These are phyloP conservation scores for Vanessa tameamea DNA, from an alignment of 1,140 invertebrate species.

Conservation along the genomic window DNA sequence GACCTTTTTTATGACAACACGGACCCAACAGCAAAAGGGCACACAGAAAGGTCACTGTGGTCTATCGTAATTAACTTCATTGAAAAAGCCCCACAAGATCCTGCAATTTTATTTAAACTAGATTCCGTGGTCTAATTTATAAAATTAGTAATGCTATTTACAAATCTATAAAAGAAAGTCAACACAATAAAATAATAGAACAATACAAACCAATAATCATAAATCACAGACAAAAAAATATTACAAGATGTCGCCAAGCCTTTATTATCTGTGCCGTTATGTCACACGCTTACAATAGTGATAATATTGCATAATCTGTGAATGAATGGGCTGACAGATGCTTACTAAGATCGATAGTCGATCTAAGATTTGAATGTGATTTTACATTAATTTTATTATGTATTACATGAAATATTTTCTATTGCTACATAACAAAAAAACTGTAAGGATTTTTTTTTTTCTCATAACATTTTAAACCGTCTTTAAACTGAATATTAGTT, in stretches of 20 bases:
- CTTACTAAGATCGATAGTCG: slow-evolving; percentile 20
- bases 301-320: slow-evolving; percentile 37
- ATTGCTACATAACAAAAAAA: no score
- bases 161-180: background rate
- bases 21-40: no score
- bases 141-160: no score
- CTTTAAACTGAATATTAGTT: no score
- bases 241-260: slow-evolving; percentile 22
- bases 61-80: no score
- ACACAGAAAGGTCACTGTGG: no score
- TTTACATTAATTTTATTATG: slow-evolving; percentile 7
- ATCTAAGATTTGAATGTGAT: slow-evolving; percentile 9
- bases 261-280: slow-evolving; percentile 41
- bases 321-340: slow-evolving; percentile 25
- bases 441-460: no score
- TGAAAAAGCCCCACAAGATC: no score
- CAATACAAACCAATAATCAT: slow-evolving; percentile 24
- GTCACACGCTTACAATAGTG: slow-evolving; percentile 43
- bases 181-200: slow-evolving; percentile 1
- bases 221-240: slow-evolving; percentile 35
- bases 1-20: no score
- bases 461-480: no score
- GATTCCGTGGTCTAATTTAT: no score
- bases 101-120: no score
- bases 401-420: background rate